Conservation (phyloP, 2,888 invertebrate species). For the Mamestra brassicae region DNA sequence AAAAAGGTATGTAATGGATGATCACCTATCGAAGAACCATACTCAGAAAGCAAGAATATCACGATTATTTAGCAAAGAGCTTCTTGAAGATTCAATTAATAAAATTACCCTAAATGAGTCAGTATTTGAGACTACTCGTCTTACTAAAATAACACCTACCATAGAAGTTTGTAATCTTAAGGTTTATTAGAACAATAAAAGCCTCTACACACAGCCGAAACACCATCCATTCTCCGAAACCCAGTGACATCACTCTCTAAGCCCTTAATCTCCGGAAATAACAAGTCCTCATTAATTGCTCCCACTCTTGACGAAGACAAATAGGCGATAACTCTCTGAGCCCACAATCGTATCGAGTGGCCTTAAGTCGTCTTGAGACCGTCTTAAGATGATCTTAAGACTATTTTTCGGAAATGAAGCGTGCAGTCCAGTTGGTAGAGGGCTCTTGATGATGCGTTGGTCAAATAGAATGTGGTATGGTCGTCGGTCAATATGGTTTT, state of each 20-base stretch:
- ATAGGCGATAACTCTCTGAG: slow-evolving; percentile 64
- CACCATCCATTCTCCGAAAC: slow-evolving; percentile 30
- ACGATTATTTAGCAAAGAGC: too few species aligned
- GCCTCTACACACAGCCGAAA: neutral
- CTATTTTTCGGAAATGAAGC: slow-evolving; percentile 80
- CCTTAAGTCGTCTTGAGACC: slow-evolving; percentile 60
- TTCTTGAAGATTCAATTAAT: too few species aligned
- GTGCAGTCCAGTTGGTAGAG: slow-evolving; percentile 73
- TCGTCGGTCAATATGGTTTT: slow-evolving; percentile 72
- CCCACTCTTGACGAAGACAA: slow-evolving; percentile 58
- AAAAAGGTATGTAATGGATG: too few species aligned
- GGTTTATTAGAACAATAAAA: slow-evolving; percentile 5
- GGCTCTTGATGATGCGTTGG: slow-evolving; percentile 68
- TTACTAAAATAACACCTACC: slow-evolving; percentile 10
- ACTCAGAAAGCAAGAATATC: too few species aligned
- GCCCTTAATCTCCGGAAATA: slow-evolving; percentile 59
- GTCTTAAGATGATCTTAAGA: slow-evolving; percentile 54
- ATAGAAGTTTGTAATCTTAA: neutral
- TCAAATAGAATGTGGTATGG: slow-evolving; percentile 65
- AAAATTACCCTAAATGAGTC: neutral
- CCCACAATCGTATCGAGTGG: slow-evolving; percentile 69
- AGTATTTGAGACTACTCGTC: neutral
- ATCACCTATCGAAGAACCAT: too few species aligned
- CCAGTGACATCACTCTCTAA: slow-evolving; percentile 44
- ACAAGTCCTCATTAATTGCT: slow-evolving; percentile 56